Evolutionary conservation across 2,113 vertebrate genomes (phyloP).

Genomic region (Vulpes lagopus): DNA sequence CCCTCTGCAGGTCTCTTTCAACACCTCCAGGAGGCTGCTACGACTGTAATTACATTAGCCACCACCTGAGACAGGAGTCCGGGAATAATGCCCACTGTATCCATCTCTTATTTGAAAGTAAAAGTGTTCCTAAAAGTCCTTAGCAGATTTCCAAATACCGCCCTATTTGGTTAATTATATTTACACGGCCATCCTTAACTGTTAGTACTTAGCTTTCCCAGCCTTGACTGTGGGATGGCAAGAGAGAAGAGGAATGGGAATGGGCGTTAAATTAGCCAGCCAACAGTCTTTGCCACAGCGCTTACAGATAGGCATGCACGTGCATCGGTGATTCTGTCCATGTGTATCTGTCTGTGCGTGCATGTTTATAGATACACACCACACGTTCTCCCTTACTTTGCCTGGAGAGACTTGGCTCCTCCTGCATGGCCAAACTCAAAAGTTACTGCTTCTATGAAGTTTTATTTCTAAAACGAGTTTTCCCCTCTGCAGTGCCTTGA

Average conservation of each 20-base stretch:
- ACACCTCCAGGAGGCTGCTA: neutral
- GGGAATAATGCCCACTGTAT: neutral
- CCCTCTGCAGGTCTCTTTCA: neutral
- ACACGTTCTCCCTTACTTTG: neutral
- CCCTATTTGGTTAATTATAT: neutral
- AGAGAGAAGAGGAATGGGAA: neutral
- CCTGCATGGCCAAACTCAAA: neutral
- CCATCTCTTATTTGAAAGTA: conserved; percentile 8
- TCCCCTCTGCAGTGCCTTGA: neutral
- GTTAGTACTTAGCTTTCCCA: neutral
- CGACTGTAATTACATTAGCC: neutral
- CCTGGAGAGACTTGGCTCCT: neutral
- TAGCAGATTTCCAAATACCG: neutral
- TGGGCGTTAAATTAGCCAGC: neutral
- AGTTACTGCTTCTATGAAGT: neutral
- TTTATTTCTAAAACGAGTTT: conserved; percentile 8
- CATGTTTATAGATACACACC: neutral
- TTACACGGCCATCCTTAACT: neutral
- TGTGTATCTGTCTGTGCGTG: rapidly evolving
- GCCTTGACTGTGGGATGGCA: neutral
- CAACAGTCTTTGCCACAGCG: neutral
- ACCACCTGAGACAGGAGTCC: neutral
- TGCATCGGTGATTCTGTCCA: neutral
- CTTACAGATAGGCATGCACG: rapidly evolving
- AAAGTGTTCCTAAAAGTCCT: neutral